phyloP scores from a whole-genome alignment of 37 sponge, comb jelly and placozoan species.

The Cliona cf. orientalis region DNA sequence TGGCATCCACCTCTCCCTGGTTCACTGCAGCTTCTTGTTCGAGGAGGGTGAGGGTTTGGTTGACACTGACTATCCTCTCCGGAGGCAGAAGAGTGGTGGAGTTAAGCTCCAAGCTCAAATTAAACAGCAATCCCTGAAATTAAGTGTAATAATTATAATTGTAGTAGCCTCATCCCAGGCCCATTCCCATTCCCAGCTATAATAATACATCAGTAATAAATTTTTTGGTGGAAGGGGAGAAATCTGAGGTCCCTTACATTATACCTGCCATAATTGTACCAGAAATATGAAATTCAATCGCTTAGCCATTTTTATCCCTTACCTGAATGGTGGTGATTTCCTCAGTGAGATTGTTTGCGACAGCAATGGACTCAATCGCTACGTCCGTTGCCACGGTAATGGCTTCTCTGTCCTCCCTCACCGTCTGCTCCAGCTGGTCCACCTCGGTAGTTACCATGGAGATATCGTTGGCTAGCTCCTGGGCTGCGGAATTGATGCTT shows the following conservation, averaged over 20 bases:
- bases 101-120: slow-evolving; percentile 31
- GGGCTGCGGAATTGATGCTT: background rate
- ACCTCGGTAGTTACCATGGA: background rate
- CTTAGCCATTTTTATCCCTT: background rate
- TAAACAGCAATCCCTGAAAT: background rate
- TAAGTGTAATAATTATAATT: background rate
- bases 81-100: slow-evolving; percentile 12
- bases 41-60: slow-evolving; percentile 7
- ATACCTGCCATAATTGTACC: background rate
- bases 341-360: background rate
- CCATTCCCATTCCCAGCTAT: too few species aligned
- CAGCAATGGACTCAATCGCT: slow-evolving; percentile 17
- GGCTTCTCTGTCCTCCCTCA: slow-evolving; percentile 7
- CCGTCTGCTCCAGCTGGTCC: slow-evolving; percentile 6
- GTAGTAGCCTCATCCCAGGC: too few species aligned
- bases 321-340: background rate
- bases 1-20: slow-evolving; percentile 9
- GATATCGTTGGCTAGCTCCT: background rate
- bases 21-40: slow-evolving; percentile 23
- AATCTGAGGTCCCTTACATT: too few species aligned
- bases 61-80: background rate
- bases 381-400: slow-evolving; percentile 14
- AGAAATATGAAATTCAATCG: background rate
- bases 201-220: too few species aligned
- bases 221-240: too few species aligned